These are phyloP conservation scores for Drosophila baimaii DNA, from an alignment of 1,140 invertebrate species.

Conservation along the genomic window DNA sequence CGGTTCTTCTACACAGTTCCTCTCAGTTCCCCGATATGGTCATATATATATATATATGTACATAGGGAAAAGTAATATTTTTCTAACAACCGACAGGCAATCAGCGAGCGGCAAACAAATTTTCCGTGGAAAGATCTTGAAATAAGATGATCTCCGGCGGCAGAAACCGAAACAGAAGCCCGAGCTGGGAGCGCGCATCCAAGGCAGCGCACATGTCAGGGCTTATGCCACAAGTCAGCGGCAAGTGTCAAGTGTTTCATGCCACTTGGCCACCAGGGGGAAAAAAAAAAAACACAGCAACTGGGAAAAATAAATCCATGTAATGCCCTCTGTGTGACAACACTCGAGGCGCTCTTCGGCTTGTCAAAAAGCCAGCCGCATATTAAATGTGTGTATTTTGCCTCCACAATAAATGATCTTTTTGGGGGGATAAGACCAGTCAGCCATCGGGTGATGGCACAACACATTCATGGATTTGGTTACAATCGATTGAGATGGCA, in stretches of 20 bases:
- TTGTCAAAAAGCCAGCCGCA: slow-evolving; percentile 58
- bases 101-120: slow-evolving; percentile 59
- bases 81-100: slow-evolving; percentile 80
- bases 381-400: slow-evolving; percentile 56
- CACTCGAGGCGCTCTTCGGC: slow-evolving; percentile 69
- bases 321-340: slow-evolving; percentile 76
- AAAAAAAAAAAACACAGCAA: slow-evolving; percentile 16
- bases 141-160: slow-evolving; percentile 65
- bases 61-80: slow-evolving; percentile 79
- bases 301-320: slow-evolving; percentile 58
- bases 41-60: slow-evolving; percentile 35
- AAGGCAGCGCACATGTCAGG: slow-evolving; percentile 58
- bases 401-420: slow-evolving; percentile 47
- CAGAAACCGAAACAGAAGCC: slow-evolving; percentile 48
- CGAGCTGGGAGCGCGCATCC: slow-evolving; percentile 22
- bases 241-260: slow-evolving; percentile 79
- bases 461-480: slow-evolving; percentile 29
- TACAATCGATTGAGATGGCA: slow-evolving; percentile 16
- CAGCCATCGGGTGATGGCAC: slow-evolving; percentile 17
- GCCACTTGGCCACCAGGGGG: slow-evolving; percentile 62
- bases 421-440: slow-evolving; percentile 45
- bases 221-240: slow-evolving; percentile 76
- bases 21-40: slow-evolving; percentile 21
- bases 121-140: slow-evolving; percentile 75
- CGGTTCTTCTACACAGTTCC: slow-evolving; percentile 44